Percentiles rank a stretch among this genome's conserved stretches.
Conservation (phyloP, 2,797 vertebrate species). For the Dendrocincla fuliginosa region DNA sequence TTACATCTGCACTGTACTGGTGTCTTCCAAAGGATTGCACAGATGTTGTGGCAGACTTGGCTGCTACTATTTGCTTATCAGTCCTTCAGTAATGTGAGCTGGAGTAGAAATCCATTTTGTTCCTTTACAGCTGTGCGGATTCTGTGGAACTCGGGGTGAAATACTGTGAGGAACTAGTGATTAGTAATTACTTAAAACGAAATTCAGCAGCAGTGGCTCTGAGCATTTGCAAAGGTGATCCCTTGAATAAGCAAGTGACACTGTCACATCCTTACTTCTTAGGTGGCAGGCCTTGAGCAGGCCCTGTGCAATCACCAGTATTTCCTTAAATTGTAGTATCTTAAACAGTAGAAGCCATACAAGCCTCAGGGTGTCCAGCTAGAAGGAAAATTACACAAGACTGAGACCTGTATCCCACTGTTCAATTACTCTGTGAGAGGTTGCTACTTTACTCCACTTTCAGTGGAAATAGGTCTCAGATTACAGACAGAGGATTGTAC, state of each 20-base stretch:
- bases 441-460: background rate
- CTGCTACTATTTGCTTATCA: background rate
- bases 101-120: background rate
- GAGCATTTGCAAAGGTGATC: background rate
- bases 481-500: background rate
- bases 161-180: background rate
- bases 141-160: background rate
- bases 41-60: background rate
- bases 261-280: background rate
- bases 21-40: background rate
- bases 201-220: background rate
- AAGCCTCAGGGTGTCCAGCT: background rate
- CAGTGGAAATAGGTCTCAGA: background rate
- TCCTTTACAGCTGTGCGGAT: background rate
- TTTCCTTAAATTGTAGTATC: background rate
- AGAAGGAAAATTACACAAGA: background rate
- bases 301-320: background rate
- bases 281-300: background rate
- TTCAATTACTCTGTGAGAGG: background rate
- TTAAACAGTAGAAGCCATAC: background rate
- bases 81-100: background rate
- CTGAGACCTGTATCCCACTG: background rate
- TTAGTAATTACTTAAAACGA: background rate
- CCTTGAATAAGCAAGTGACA: background rate
- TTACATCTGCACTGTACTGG: background rate